A percentile compares a stretch with the other conserved stretches of the same genome.
phyloP scores from a whole-genome alignment of 2,888 invertebrate genomes.

The Tenodera sinensis region DNA sequence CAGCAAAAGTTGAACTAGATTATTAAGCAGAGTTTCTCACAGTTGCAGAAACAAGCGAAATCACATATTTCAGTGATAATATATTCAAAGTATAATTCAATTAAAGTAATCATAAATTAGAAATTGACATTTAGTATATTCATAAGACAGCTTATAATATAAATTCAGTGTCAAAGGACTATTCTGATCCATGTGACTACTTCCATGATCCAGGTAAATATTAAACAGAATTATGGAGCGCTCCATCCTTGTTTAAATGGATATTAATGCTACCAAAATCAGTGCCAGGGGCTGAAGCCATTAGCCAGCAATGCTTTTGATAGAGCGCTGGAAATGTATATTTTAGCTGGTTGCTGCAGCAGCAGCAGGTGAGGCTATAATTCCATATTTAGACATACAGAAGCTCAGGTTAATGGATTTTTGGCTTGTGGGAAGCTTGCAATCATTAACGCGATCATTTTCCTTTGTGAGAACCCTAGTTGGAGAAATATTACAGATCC shows the following conservation, averaged over 20 bases:
- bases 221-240: neutral
- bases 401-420: neutral
- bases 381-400: neutral
- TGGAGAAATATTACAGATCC: neutral
- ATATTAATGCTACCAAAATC: neutral
- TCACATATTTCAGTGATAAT: too few species aligned
- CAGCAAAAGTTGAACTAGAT: too few species aligned
- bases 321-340: neutral
- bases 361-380: neutral
- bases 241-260: neutral
- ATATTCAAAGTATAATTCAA: too few species aligned
- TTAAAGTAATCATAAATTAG: too few species aligned
- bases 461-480: neutral
- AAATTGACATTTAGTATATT: too few species aligned
- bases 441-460: neutral
- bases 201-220: neutral
- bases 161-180: neutral
- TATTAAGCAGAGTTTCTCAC: too few species aligned
- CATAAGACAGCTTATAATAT: too few species aligned
- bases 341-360: neutral
- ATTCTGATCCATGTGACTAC: neutral
- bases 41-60: too few species aligned
- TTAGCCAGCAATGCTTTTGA: neutral
- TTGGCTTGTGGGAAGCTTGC: neutral
- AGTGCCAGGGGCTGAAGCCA: neutral